phyloP scores from a whole-genome alignment of 92 coral and sea anemone species.

The Siderastrea radians region DNA sequence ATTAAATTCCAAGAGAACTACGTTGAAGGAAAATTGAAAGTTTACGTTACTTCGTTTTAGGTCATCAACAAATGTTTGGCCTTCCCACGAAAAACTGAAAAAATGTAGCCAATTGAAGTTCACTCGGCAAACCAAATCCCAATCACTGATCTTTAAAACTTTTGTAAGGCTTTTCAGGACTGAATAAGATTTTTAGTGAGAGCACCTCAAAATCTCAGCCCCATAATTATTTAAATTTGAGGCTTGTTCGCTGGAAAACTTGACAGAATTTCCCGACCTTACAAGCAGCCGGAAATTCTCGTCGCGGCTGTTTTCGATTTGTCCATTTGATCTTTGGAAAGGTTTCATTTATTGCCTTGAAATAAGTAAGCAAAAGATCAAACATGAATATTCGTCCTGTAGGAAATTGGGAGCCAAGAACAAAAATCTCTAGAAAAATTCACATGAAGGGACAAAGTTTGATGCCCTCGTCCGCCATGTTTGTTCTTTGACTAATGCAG shows the following conservation, averaged over 20 bases:
- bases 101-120: not conserved
- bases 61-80: constrained; percentile 7
- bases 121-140: not conserved
- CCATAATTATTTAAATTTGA: not conserved
- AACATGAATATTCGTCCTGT: not conserved
- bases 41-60: not conserved
- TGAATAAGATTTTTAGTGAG: not conserved
- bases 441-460: not conserved
- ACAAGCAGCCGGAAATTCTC: not conserved
- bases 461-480: not conserved
- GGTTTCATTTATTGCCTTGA: constrained; percentile 9
- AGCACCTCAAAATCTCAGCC: constrained; percentile 21
- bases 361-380: not conserved
- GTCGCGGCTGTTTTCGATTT: not conserved
- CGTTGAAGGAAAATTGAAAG: not conserved
- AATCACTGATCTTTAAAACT: not conserved
- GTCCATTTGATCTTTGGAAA: constrained; percentile 11
- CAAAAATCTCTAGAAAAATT: not conserved
- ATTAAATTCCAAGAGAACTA: not conserved
- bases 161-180: constrained; percentile 1
- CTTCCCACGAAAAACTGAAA: not conserved
- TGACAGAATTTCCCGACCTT: not conserved
- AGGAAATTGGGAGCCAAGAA: not conserved
- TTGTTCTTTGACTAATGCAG: not conserved
- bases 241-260: not conserved